Evolutionary conservation across 2,797 vertebrate genomes (phyloP), one percentile per base, ranked within the genome.

Genomic region (Phaenicophaeus curvirostris): DNA sequence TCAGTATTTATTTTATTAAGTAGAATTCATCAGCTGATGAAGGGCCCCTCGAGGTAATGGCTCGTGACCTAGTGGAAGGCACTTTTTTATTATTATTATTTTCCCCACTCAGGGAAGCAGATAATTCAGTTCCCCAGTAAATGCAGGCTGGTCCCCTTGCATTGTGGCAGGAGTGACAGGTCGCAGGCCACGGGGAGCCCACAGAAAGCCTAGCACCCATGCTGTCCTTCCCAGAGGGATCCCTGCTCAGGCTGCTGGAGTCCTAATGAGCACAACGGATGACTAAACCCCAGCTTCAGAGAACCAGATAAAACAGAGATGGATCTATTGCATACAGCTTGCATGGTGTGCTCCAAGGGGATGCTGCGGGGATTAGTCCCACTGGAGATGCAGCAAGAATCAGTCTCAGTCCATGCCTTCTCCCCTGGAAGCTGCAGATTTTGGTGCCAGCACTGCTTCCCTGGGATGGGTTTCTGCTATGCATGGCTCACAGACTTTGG

Each of bases 1-100:
- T 94, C 94, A 75, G 95, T 97, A 97, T 97, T 97, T 97, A 97
- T 97, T 97, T 97, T 96, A 97, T 97, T 97, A 96, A 93, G 96
- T 93, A 95, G 94, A 96, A 96, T 96, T 97, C 94, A 94, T 95
- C 97, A 94, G 93, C 91, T 95, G 96, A 96, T 91, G 94, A 95
- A 97, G 95, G 94, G 90, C 92, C 92, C 94, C 94, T 96, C 50
- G 88, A 96, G 94, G 95, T 95, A 96, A 96, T 95, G 95, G 95
- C 96, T 96, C 92, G 89, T 94, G 94, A 95, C 95, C 83, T 79
- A 94, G 90, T 80, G 16, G 66, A 94, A 95, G 83, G 95, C 89
- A 91, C 79, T 81, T 89, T 92, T 95, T 87, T 82, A 93, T 82
- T 96, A 93, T 82, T 96, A 91, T 90, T 95, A 85, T 96, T 95